phyloP scores from a whole-genome alignment of 2,797 vertebrate species.

The Triplophysa bombifrons region DNA sequence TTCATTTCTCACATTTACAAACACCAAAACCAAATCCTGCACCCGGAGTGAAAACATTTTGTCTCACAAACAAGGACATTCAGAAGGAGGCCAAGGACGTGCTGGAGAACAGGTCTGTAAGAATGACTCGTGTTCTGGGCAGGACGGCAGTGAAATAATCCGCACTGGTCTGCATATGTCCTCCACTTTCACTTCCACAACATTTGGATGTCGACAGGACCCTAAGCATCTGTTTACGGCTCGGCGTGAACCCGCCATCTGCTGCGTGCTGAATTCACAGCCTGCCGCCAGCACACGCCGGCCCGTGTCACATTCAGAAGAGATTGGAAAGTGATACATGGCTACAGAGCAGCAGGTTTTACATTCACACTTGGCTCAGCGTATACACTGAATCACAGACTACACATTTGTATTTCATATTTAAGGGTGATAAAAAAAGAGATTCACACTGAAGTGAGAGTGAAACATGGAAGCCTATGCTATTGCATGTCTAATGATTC shows the following conservation, averaged over 20 bases:
- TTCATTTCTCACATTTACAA: too few species aligned
- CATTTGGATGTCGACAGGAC: conserved; percentile 18
- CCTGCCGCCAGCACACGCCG: neutral
- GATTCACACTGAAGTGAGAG: too few species aligned
- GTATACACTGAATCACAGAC: too few species aligned
- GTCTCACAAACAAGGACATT: neutral
- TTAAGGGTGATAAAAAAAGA: too few species aligned
- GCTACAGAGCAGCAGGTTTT: neutral
- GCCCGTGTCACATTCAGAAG: neutral
- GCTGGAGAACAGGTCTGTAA: conserved; percentile 18
- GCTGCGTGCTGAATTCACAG: conserved; percentile 1
- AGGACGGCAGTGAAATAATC: neutral
- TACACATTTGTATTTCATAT: neutral
- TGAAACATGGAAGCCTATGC: too few species aligned
- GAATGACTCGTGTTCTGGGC: neutral
- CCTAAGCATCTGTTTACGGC: conserved; percentile 36
- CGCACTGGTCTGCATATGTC: neutral
- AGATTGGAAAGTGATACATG: neutral
- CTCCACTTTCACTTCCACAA: conserved; percentile 5
- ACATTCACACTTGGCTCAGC: too few species aligned
- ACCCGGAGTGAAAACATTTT: neutral
- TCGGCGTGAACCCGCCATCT: conserved; percentile 38
- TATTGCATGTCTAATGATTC: too few species aligned
- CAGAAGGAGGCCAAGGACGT: conserved; percentile 13
- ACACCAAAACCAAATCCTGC: neutral